phyloP scores from a whole-genome alignment of 1,140 invertebrate genomes.

The Pseudomyrmex dendroicus region DNA sequence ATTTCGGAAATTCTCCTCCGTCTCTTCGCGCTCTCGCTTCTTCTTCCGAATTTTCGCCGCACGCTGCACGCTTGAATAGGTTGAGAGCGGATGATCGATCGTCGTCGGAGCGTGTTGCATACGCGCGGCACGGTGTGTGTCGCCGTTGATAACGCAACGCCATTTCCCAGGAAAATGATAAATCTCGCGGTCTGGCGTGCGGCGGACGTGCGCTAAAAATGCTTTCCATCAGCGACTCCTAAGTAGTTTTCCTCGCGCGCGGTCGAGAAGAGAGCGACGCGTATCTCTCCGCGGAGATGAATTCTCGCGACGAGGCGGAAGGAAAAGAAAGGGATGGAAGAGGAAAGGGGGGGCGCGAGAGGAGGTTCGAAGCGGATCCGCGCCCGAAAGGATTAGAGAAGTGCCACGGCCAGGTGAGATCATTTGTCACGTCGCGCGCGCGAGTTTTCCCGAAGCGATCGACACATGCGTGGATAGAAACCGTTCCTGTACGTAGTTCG shows the following conservation, averaged over 20 bases:
- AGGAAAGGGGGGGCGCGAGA: not conserved
- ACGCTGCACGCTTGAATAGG: not conserved
- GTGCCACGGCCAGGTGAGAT: conserved; percentile 40
- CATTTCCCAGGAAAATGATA: conserved; percentile 40
- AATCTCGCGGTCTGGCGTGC: conserved; percentile 29
- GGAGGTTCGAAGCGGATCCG: conserved; percentile 16
- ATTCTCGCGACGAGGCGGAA: not conserved
- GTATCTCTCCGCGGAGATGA: conserved; percentile 1
- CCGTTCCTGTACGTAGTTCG: not conserved
- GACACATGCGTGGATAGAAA: conserved; percentile 13
- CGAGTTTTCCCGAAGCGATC: conserved; percentile 29
- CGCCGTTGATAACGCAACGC: not conserved
- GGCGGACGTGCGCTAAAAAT: conserved; percentile 38
- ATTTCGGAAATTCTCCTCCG: no score
- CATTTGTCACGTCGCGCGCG: conserved; percentile 56
- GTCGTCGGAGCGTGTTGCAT: not conserved
- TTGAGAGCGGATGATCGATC: conserved; percentile 5
- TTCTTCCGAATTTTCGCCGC: not conserved
- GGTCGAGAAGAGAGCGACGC: not conserved
- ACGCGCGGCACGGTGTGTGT: not conserved
- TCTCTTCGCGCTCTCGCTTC: no score
- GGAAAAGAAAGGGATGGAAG: not conserved
- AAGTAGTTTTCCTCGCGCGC: not conserved
- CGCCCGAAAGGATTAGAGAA: conserved; percentile 50
- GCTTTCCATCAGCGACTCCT: conserved; percentile 35